Base-by-base conservation (phyloP, 1,140 invertebrate genomes). In the Anastrepha ludens region DNA sequence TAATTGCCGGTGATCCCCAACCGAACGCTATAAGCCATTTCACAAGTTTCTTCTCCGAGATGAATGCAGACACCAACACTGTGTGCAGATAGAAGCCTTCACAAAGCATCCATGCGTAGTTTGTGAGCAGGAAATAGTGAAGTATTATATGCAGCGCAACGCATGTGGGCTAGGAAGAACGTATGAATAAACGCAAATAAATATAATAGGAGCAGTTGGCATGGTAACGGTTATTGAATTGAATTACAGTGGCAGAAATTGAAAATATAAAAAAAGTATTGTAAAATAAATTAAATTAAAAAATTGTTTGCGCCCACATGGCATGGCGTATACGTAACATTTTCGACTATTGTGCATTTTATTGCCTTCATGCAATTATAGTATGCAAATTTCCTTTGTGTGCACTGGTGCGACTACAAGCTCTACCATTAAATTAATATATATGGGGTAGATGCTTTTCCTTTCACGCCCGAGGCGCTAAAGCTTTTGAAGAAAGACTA, bases 31-130 rank as follows among this genome's bases (percentile, higher is more conserved):
- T 96, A 91, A 99, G 96, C 93, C 96, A 97, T 89, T 96, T 96
- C 58, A 99, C 94, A 39, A 99, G 95, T 88, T 96, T 95, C 86
- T 97, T 96, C 93, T 98, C 97, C 6, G 96, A 97, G 29, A 98
- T 97, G 93, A 99, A 99, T 2, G 98, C 97, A 78, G 96, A 96
- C 1, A 99, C 98, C 0, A 99, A 95, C 67, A 99, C 95, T 0
- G 98, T 98, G 93, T 99, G 98, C 64, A 99, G 94, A 93, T 99
- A 99, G 78, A 99, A 95, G 0, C 98, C 98, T 93, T 98, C 97
- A 93, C 97, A 98, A 87, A 98, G 94, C 97, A 98, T 98, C 98
- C 98, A 99, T 88, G 97, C 97, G 94, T 99, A 99, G 94, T 98
- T 99, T 87, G 97, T 97, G 55, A 98, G 94, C 78, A 99, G 94